Conservation (phyloP, 2,888 invertebrate species). For the Boloria selene region DNA sequence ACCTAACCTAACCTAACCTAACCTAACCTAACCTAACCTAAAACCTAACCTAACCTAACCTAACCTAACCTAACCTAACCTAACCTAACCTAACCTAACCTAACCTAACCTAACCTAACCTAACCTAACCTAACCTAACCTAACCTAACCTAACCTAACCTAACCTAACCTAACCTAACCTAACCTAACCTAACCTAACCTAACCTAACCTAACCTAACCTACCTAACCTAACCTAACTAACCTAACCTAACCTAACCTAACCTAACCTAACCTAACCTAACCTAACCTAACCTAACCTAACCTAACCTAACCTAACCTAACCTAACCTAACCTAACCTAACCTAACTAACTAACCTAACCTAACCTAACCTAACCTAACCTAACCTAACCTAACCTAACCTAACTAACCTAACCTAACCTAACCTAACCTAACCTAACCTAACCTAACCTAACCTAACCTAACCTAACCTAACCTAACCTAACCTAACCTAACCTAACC, state of each 20-base stretch:
- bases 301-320: constrained; percentile 38
- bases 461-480: constrained; percentile 41
- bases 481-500: constrained; percentile 41
- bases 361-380: constrained; percentile 39
- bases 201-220: constrained; percentile 25
- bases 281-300: constrained; percentile 39
- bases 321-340: constrained; percentile 36
- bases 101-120: constrained; percentile 17
- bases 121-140: constrained; percentile 30
- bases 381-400: constrained; percentile 39
- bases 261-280: constrained; percentile 35
- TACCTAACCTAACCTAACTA: constrained; percentile 32
- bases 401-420: constrained; percentile 40
- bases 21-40: constrained; percentile 41
- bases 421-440: constrained; percentile 41
- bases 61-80: constrained; percentile 32
- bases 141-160: constrained; percentile 29
- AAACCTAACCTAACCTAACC: constrained; percentile 37
- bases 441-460: constrained; percentile 42
- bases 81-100: constrained; percentile 28
- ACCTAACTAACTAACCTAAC: constrained; percentile 33
- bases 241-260: constrained; percentile 35
- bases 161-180: constrained; percentile 26
- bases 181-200: constrained; percentile 37
- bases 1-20: constrained; percentile 42